Evolutionary conservation across 2,797 vertebrate genomes (phyloP), one percentile per base, ranked within the genome.

Genomic region (Typhlichthys subterraneus): DNA sequence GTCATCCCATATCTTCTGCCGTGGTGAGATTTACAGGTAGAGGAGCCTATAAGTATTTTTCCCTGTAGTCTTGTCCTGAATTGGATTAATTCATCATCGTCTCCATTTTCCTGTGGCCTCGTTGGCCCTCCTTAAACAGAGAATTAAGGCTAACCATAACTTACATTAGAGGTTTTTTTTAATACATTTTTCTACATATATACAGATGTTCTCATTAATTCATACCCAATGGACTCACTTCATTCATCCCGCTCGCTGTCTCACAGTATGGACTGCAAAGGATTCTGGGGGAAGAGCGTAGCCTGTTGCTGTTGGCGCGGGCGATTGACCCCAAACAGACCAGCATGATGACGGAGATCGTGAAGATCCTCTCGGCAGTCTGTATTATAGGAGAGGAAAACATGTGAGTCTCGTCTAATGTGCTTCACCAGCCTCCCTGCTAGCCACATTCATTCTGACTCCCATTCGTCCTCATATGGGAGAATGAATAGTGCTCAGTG

Each of bases 381-480:
- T 99, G 97, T 77, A 99, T 99, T 70, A 89, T 99, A 54, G 98
- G 94, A 73, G 97, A 99, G 80, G 98, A 99, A 52, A 99, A 96
- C 78, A 94, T 95, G 97, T 98, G 82, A 96, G 96, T 94, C 53
- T 0, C 62, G n/a, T 3, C 47, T 10, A 11, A n/a, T 33, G 47
- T 12, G 59, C 38, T n/a, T 19, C 8, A 53, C 45, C 3, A n/a
- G 42, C 62, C 69, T 17, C 54, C 60, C 15, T 46, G 15, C 17
- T 12, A 15, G 5, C 38, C 55, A 19, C 33, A 13, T 19, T 23
- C 23, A 2, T 8, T 14, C 15, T 17, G 14, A 48, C 13, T 12
- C 46, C 2, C 1, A 38, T 38, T 38, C 0, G 1, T 38, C 33
- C 33, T 38, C 33, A 38, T 38, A 38, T 38, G 33, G 33, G 33